A percentile compares a stretch with the other conserved stretches of the same genome.
phyloP scores from a whole-genome alignment of 2,888 invertebrate species.

The Epirrhoe tristata region DNA sequence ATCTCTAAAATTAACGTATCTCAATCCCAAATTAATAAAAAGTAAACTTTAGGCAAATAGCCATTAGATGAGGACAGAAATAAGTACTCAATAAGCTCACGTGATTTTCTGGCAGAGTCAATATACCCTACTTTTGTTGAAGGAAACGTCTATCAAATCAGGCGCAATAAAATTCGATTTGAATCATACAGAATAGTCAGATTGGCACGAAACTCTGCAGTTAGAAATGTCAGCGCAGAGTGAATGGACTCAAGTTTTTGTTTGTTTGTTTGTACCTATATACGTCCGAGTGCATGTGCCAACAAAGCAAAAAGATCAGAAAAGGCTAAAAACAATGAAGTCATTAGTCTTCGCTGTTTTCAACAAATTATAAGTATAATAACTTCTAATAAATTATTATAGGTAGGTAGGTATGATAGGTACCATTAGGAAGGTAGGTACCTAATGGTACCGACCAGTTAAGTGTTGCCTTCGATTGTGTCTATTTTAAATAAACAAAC shows the following conservation, averaged over 20 bases:
- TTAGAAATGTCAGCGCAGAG: slow-evolving; percentile 80
- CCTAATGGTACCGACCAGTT: slow-evolving; percentile 20
- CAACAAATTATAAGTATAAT: slow-evolving; percentile 44
- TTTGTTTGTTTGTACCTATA: slow-evolving; percentile 74
- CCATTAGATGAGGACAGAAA: slow-evolving; percentile 28
- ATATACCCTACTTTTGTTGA: slow-evolving; percentile 41
- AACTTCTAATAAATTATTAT: slow-evolving; percentile 25
- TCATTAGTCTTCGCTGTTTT: slow-evolving; percentile 63
- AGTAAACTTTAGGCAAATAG: slow-evolving; percentile 14
- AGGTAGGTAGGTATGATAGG: too few relatives aligned
- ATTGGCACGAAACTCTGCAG: slow-evolving; percentile 71
- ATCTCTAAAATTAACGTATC: slow-evolving; percentile 4
- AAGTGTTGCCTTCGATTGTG: slow-evolving; percentile 29
- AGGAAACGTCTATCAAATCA: slow-evolving; percentile 52
- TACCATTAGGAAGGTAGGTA: too few relatives aligned
- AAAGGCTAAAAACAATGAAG: slow-evolving; percentile 68
- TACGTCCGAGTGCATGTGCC: slow-evolving; percentile 80
- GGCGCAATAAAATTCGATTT: slow-evolving; percentile 51
- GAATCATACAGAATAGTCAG: slow-evolving; percentile 61
- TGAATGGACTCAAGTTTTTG: slow-evolving; percentile 81
- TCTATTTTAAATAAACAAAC: slow-evolving; percentile 30
- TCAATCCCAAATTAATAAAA: slow-evolving; percentile 9
- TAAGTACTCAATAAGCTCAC: slow-evolving; percentile 38
- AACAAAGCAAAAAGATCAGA: slow-evolving; percentile 68
- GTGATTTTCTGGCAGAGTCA: slow-evolving; percentile 38